Evolutionary conservation across 2,797 vertebrate genomes (phyloP).

Genomic region (Mus caroli): DNA sequence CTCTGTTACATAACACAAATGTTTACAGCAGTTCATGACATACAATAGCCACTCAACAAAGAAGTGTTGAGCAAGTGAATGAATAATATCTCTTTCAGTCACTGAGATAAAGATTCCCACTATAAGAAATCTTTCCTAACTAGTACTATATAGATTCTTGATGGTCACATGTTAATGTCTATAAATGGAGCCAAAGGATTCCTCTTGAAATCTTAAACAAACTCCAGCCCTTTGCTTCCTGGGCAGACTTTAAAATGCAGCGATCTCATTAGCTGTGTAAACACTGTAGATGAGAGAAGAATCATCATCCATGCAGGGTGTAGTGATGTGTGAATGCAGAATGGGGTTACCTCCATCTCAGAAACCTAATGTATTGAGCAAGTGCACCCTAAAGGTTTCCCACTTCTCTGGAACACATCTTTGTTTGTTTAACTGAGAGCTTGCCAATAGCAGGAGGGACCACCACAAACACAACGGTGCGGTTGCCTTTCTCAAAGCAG

Average conservation of each 20-base stretch:
- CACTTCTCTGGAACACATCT: background rate
- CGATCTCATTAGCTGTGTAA: slow-evolving; percentile 26
- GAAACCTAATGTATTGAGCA: background rate
- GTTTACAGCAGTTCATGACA: slow-evolving; percentile 14
- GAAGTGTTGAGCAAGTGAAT: slow-evolving; percentile 51
- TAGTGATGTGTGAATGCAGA: background rate
- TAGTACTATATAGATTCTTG: background rate
- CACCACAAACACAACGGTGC: background rate
- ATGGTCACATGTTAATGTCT: slow-evolving; percentile 27
- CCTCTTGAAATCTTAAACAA: background rate
- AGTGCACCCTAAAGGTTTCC: background rate
- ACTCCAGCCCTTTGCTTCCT: background rate
- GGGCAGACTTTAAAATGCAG: background rate
- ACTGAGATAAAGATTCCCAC: background rate
- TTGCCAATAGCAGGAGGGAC: background rate
- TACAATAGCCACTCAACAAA: slow-evolving; percentile 38
- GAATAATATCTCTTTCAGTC: background rate
- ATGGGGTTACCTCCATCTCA: background rate
- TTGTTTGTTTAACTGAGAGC: slow-evolving; percentile 49
- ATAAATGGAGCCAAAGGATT: background rate
- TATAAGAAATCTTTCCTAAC: background rate
- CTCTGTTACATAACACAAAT: slow-evolving; percentile 32
- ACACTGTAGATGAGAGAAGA: background rate
- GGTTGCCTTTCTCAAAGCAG: background rate
- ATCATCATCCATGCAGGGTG: background rate